These are phyloP conservation scores for Berghia stephanieae DNA, from an alignment of 1,140 invertebrate genomes.

Conservation along the genomic window DNA sequence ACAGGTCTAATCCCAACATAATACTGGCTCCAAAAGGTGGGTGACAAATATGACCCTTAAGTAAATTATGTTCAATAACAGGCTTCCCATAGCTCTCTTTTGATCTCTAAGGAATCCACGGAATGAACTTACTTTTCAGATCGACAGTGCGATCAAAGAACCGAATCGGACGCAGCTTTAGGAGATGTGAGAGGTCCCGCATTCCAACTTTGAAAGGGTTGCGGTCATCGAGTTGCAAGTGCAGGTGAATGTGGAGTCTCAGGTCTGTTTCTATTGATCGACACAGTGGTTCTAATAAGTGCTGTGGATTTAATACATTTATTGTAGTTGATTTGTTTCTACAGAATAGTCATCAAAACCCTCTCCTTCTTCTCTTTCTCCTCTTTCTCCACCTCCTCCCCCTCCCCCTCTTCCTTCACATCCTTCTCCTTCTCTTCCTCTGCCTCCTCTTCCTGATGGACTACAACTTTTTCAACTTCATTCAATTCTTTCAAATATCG, in stretches of 20 bases:
- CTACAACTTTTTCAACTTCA: too few relatives aligned
- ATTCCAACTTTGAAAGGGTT: constrained; percentile 78
- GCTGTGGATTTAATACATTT: constrained; percentile 43
- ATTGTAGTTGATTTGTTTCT: too few relatives aligned
- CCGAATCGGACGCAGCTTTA: constrained; percentile 70
- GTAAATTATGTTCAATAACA: too few relatives aligned
- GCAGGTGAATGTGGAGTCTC: constrained; percentile 87
- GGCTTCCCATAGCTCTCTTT: too few relatives aligned
- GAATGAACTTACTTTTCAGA: constrained; percentile 63
- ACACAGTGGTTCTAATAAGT: constrained; percentile 80
- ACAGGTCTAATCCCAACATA: too few relatives aligned
- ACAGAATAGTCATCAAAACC: too few relatives aligned
- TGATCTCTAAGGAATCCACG: background rate
- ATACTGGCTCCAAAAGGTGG: too few relatives aligned
- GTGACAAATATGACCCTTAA: too few relatives aligned
- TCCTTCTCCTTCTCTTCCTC: background rate
- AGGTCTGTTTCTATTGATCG: constrained; percentile 90
- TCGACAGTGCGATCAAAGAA: constrained; percentile 68
- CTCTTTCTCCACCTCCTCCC: background rate
- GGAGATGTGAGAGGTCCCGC: constrained; percentile 69
- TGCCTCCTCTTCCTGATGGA: too few relatives aligned
- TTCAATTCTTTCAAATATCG: too few relatives aligned
- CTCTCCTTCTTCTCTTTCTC: background rate
- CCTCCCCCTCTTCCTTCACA: background rate
- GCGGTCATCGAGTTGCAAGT: constrained; percentile 83